Evolutionary conservation across 1,140 invertebrate genomes (phyloP), one percentile per base, ranked within the genome.

Genomic region (Phymorhynchus buccinoides): DNA sequence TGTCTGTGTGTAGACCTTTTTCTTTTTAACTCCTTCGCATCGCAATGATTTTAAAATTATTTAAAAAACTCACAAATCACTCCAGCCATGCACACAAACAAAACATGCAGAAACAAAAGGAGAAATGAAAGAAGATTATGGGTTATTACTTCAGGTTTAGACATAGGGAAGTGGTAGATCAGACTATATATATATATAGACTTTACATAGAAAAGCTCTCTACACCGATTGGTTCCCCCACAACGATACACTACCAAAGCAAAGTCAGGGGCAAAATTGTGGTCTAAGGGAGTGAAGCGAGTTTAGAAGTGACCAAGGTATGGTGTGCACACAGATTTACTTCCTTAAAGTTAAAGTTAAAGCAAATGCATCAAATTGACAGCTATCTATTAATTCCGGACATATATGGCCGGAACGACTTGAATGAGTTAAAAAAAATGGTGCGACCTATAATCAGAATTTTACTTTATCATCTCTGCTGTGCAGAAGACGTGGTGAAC

Each of bases 401-500:
- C 37, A 75, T 32, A 82, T 30, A 9, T 82, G 42, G 9, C 52
- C 18, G 73, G 9, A 1, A 4, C 1, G 27, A 48, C 18, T 35
- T 0, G 48, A 0, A 27, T 39, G 37, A 39, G 12, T 81, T 37
- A 16, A 22, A 52, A 3, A n/a, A n/a, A n/a, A n/a, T n/a, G n/a
- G n/a, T n/a, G n/a, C n/a, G n/a, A n/a, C n/a, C n/a, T n/a, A n/a
- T n/a, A n/a, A n/a, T n/a, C n/a, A 44, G 48, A 32, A 42, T 30
- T 27, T 79, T 22, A 14, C n/a, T 39, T 79, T 14, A 22, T n/a
- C 35, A 56, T 79, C 48, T 4, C 42, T 81, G 75, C 12, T 41
- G 77, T 52, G 6, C 42, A 80, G 66, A 77, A 48, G 84, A 87
- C 62, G 66, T 30, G 14, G n/a, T n/a, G 14, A 56, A 62, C 42